A percentile compares a stretch with the other conserved stretches of the same genome.
Conservation (phyloP, 2,888 invertebrate species). For the Shargacucullia verbasci region DNA sequence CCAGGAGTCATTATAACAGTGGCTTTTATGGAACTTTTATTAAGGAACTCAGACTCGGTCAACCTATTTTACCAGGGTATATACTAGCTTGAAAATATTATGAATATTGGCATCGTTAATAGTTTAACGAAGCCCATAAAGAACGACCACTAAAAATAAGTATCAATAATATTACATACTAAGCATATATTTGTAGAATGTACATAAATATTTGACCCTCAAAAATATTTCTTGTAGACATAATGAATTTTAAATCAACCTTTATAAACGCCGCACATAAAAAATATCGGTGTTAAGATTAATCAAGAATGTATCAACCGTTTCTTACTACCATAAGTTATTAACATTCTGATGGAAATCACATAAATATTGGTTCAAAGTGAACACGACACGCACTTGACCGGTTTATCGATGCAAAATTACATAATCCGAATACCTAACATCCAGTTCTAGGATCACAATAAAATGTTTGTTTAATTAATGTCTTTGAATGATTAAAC, state of each 20-base stretch:
- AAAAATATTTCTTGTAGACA: constrained; percentile 26
- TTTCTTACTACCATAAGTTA: constrained; percentile 26
- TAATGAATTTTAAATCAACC: constrained; percentile 29
- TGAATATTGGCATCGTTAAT: background rate
- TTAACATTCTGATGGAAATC: constrained; percentile 32
- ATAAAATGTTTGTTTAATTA: constrained; percentile 23
- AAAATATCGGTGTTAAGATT: constrained; percentile 14
- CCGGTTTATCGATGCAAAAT: constrained; percentile 50
- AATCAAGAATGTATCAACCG: constrained; percentile 21
- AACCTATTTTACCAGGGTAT: no score
- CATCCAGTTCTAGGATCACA: constrained; percentile 27
- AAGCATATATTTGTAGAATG: constrained; percentile 13
- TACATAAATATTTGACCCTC: constrained; percentile 28
- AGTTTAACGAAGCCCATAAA: background rate
- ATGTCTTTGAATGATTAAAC: constrained; percentile 17
- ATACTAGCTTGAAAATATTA: no score
- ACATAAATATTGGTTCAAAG: constrained; percentile 34
- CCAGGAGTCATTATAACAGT: no score
- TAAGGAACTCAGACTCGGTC: no score
- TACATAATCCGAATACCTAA: constrained; percentile 47
- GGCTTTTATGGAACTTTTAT: no score
- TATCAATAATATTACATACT: constrained; percentile 4
- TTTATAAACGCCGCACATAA: constrained; percentile 23
- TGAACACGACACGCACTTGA: constrained; percentile 38
- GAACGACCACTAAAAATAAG: constrained; percentile 1